Percentiles rank a stretch among this genome's conserved stretches.
phyloP scores from a whole-genome alignment of 2,888 invertebrate species.

The Heliothis peltigera region DNA sequence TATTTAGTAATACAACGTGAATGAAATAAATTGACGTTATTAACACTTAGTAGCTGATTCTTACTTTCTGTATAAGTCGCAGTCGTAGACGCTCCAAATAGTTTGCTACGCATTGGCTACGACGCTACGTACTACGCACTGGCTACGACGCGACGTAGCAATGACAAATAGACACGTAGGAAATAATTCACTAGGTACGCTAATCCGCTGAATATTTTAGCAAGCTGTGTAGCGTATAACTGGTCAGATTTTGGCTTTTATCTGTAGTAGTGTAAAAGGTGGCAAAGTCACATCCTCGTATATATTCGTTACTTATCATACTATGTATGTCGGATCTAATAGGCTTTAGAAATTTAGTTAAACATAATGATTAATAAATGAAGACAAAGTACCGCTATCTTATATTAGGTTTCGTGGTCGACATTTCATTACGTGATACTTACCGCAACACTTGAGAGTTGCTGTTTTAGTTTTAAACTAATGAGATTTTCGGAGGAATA shows the following conservation, averaged over 20 bases:
- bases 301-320: no score
- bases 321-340: no score
- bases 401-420: slow-evolving; percentile 33
- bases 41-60: no score
- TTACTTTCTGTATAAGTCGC: background rate
- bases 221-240: background rate
- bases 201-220: slow-evolving; percentile 2
- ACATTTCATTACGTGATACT: slow-evolving; percentile 28
- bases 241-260: background rate
- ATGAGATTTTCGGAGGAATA: slow-evolving; percentile 66
- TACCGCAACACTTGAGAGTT: slow-evolving; percentile 52
- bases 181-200: slow-evolving; percentile 15
- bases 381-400: slow-evolving; percentile 23
- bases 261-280: no score
- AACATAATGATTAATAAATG: no score
- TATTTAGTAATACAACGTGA: background rate
- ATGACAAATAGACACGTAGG: slow-evolving; percentile 9
- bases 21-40: background rate
- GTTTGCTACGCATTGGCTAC: background rate
- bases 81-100: background rate
- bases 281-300: no score
- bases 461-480: slow-evolving; percentile 62
- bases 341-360: no score
- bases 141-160: slow-evolving; percentile 7
- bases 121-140: slow-evolving; percentile 10